Percentiles rank a stretch among this genome's conserved stretches.
Evolutionary conservation across 2,113 vertebrate genomes (phyloP).

Genomic region (Pelusios castaneus): DNA sequence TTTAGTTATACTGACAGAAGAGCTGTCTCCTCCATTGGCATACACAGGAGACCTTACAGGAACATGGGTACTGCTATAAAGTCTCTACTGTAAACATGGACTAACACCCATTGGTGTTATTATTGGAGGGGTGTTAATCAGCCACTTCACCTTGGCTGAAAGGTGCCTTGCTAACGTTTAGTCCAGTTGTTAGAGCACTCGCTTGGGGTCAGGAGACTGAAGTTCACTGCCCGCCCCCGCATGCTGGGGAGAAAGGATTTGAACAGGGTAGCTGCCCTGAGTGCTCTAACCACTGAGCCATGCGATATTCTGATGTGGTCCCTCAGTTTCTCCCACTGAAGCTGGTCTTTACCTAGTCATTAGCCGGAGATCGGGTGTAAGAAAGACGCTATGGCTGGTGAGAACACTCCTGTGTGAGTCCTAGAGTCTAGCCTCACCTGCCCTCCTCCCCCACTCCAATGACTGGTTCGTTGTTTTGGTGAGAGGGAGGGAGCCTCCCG

Average conservation of each 20-base stretch:
- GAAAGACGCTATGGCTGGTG: background rate
- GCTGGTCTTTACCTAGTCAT: background rate
- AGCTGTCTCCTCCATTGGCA: no score
- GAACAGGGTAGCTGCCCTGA: background rate
- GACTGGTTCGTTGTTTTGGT: background rate
- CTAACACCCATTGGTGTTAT: no score
- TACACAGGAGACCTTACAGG: no score
- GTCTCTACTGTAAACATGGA: no score
- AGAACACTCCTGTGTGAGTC: background rate
- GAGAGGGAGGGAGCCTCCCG: background rate
- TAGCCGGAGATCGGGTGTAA: background rate
- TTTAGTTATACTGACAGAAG: no score
- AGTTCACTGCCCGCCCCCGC: background rate
- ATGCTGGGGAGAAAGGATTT: background rate
- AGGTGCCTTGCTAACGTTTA: background rate
- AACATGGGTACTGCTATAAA: no score
- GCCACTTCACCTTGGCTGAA: background rate
- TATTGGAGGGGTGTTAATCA: background rate
- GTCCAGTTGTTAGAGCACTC: background rate
- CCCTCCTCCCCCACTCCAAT: no score
- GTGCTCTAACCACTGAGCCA: background rate
- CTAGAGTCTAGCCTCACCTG: background rate
- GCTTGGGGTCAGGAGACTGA: background rate
- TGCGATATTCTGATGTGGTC: background rate
- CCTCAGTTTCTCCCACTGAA: background rate